A percentile compares a stretch with the other conserved stretches of the same genome.
Conservation (phyloP, 64 coral and sea anemone species). For the Dendronephthya gigantea region DNA sequence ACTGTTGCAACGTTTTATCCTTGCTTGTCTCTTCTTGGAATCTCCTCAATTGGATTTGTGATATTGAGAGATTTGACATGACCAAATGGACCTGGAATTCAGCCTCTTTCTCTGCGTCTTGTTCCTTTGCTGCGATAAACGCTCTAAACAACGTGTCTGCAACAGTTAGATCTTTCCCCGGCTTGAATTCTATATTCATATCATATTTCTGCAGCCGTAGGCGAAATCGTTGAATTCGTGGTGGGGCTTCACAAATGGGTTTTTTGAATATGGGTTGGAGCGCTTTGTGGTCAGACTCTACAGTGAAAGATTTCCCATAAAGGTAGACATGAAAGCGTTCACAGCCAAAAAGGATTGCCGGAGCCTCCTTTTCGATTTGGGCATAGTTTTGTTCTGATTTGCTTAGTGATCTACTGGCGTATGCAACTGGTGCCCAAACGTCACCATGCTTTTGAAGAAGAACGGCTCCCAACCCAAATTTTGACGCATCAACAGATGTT, state of each 20-base stretch:
- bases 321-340: constrained; percentile 4
- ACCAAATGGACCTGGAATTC: neutral
- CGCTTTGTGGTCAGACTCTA: neutral
- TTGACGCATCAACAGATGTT: too few species aligned
- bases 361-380: neutral
- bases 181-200: too few species aligned
- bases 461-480: too few species aligned
- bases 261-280: constrained; percentile 5
- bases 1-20: neutral
- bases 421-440: neutral
- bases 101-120: neutral
- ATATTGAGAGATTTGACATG: neutral
- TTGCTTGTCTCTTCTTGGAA: neutral
- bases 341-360: neutral
- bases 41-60: neutral
- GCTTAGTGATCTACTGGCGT: neutral
- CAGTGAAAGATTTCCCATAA: too few species aligned
- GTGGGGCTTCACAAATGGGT: neutral
- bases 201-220: too few species aligned
- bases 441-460: too few species aligned
- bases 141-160: neutral
- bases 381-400: neutral
- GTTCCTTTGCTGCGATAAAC: neutral
- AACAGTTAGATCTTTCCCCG: too few species aligned
- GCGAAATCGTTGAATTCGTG: neutral